Evolutionary conservation across 2,113 vertebrate genomes (phyloP).

Genomic region (Sialia sialis): DNA sequence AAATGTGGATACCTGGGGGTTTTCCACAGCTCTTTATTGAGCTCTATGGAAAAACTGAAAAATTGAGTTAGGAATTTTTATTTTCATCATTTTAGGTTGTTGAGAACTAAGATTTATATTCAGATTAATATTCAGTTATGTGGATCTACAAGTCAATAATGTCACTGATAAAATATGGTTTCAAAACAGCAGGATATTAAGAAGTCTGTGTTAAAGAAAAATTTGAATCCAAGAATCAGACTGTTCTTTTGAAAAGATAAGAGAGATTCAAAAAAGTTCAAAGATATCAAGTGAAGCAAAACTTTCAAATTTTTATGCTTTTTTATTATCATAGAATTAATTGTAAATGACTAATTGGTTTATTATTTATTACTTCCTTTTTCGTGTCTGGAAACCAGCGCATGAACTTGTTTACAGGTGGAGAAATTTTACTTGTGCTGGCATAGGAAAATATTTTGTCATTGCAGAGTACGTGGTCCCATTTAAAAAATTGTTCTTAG

Average conservation of each 20-base stretch:
- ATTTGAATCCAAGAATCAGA: not conserved
- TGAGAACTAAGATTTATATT: not conserved
- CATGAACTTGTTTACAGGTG: not conserved
- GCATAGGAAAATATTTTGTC: not conserved
- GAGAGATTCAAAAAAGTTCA: not conserved
- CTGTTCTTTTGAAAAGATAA: not conserved
- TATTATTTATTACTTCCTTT: not conserved
- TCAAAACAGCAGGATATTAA: conserved; percentile 13
- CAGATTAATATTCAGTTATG: not conserved
- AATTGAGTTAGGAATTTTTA: not conserved
- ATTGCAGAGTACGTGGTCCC: not conserved
- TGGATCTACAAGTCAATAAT: not conserved
- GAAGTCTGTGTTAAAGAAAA: not conserved
- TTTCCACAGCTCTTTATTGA: not conserved
- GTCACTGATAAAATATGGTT: not conserved
- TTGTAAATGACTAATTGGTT: not conserved
- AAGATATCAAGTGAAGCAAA: not conserved
- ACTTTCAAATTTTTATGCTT: not conserved
- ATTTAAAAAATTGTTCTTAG: not conserved
- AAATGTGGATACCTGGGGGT: rapidly evolving
- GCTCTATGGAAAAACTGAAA: not conserved
- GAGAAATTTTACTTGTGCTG: not conserved
- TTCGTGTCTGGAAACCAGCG: not conserved
- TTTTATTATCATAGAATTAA: not conserved
- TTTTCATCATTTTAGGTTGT: not conserved